Evolutionary conservation across 2,797 vertebrate genomes (phyloP).

Genomic region (Chromis chromis): DNA sequence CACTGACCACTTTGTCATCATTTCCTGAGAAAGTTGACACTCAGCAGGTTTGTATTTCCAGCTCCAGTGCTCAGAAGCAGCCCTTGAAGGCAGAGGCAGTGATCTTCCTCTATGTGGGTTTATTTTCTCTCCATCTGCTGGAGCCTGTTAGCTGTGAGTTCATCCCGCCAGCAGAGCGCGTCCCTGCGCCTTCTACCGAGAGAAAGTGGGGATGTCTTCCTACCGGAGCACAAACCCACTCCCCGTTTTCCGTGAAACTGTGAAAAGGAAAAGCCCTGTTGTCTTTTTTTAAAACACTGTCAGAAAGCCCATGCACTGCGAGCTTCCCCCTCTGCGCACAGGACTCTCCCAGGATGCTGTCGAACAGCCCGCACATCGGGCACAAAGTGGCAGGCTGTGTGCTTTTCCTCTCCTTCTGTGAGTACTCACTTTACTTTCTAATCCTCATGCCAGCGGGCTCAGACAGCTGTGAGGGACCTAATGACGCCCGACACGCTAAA

Average conservation of each 20-base stretch:
- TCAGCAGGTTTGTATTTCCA: not conserved
- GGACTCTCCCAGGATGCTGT: conserved; percentile 74
- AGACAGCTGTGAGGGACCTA: conserved; percentile 19
- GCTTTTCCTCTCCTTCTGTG: conserved; percentile 78
- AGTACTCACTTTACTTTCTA: conserved; percentile 77
- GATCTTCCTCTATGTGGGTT: not conserved
- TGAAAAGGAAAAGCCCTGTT: conserved; percentile 60
- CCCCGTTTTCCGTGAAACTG: conserved; percentile 64
- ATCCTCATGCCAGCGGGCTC: conserved; percentile 24
- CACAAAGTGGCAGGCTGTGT: conserved; percentile 69
- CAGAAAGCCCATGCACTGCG: conserved; percentile 65
- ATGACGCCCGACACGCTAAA: conserved; percentile 17
- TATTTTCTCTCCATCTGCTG: conserved; percentile 1
- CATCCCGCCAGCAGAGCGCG: conserved; percentile 79
- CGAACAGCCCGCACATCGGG: conserved; percentile 58
- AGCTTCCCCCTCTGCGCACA: conserved; percentile 45
- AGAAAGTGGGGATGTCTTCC: conserved; percentile 51
- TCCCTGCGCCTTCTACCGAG: conserved; percentile 63
- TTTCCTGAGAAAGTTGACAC: too few relatives aligned
- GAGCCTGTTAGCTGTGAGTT: conserved; percentile 33
- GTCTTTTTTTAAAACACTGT: conserved; percentile 44
- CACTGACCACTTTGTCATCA: not conserved
- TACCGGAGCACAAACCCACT: conserved; percentile 61
- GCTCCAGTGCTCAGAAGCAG: not conserved
- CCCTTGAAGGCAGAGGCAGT: conserved; percentile 40